Base-by-base conservation (phyloP, 2,888 invertebrate species). In the Resseliella maxima region DNA sequence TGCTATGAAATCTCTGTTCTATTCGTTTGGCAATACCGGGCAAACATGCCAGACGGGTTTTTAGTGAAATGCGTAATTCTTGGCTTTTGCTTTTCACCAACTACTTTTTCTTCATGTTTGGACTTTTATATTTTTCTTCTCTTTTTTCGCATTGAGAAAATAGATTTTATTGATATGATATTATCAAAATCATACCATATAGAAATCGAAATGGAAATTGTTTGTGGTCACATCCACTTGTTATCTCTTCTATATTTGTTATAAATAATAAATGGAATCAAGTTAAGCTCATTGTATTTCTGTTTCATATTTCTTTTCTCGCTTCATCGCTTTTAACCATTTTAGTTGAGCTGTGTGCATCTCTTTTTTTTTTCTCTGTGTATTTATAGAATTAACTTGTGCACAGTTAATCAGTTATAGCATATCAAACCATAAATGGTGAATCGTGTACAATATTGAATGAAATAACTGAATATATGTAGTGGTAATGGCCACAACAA, bases 101-200 rank as follows among this genome's bases (percentile, higher is more conserved):
- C 12, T 12, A 41, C 12, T 41, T 41, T 12, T n/a, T n/a, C n/a
- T n/a, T n/a, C n/a, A n/a, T n/a, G n/a, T n/a, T n/a, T n/a, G n/a
- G n/a, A n/a, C n/a, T n/a, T n/a, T n/a, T n/a, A n/a, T n/a, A n/a
- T 8, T 50, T 50, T 50, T 50, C 46, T 50, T 50, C 8, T 6
- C 15, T 8, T 50, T 50, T 6, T 50, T 18, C 46, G 24, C 24
- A 59, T 24, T 24, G 24, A n/a, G 59, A 59, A 59, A 59, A 59
- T 59, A 59, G 59, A 59, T 59, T 59, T 59, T 59, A 59, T 59
- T 59, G 59, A 59, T 59, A 24, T 59, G 24, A 59, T 59, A 59
- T 59, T 24, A 59, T 50, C 8, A 59, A n/a, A 24, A n/a, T 59
- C 24, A 59, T 59, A 59, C 59, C 59, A 6, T 59, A 59, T 24